Percentiles rank a stretch among this genome's conserved stretches.
Evolutionary conservation across 1,140 invertebrate species (phyloP).

Genomic region (Lasioglossum albipes): DNA sequence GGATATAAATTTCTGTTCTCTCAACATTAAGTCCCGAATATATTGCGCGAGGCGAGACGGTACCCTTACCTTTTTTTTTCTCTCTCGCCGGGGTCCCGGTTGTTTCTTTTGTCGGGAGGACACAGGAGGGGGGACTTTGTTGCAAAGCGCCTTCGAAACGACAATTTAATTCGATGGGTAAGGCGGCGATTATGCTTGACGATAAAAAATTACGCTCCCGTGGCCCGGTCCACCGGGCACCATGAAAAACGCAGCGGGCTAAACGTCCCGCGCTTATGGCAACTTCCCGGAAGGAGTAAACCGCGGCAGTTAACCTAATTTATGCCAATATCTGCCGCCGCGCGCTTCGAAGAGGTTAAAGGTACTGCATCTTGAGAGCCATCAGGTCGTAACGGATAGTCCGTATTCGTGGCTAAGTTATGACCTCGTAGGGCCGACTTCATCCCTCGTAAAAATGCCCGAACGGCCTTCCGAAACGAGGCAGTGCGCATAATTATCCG

Average conservation of each 20-base stretch:
- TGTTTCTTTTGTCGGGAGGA: background rate
- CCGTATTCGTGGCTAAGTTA: constrained; percentile 65
- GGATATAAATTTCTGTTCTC: background rate
- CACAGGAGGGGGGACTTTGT: constrained; percentile 8
- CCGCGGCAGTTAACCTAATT: constrained; percentile 62
- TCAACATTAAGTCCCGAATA: constrained; percentile 5
- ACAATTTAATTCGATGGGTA: constrained; percentile 23
- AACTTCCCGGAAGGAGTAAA: constrained; percentile 63
- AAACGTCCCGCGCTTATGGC: constrained; percentile 36
- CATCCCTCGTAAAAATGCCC: constrained; percentile 65
- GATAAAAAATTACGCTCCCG: constrained; percentile 24
- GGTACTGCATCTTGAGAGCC: constrained; percentile 58
- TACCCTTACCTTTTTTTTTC: background rate
- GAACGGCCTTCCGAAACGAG: constrained; percentile 65
- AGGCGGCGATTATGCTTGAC: background rate
- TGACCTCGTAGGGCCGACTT: constrained; percentile 60
- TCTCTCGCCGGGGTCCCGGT: background rate
- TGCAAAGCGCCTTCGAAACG: constrained; percentile 7
- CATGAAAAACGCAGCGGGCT: constrained; percentile 43
- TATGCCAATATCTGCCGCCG: constrained; percentile 58
- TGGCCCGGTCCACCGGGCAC: background rate
- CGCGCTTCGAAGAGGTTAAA: constrained; percentile 53
- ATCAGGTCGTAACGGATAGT: constrained; percentile 64
- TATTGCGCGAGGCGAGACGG: background rate
- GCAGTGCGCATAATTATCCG: constrained; percentile 63